phyloP scores from a whole-genome alignment of 1,140 invertebrate genomes.

The Orchesella cincta region DNA sequence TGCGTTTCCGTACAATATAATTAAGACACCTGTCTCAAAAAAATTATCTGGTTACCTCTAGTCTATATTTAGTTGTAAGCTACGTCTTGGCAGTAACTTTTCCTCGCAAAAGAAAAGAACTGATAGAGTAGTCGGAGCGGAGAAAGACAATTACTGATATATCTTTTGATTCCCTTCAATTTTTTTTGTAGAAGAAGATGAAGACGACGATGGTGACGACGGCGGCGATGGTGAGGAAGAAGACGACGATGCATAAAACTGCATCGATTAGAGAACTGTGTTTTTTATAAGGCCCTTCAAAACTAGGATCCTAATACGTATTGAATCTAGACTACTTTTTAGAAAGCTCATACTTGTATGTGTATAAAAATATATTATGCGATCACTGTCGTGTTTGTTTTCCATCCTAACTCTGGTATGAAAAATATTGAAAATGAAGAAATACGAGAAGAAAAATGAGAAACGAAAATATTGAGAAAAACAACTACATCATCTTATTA shows the following conservation, averaged over 20 bases:
- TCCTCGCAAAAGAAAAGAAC: too few relatives aligned
- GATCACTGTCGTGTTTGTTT: background rate
- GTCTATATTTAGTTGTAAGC: too few relatives aligned
- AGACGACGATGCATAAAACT: slow-evolving; percentile 47
- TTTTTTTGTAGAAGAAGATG: slow-evolving; percentile 47
- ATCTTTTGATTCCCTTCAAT: slow-evolving; percentile 30
- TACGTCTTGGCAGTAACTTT: background rate
- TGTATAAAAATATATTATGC: slow-evolving; percentile 14
- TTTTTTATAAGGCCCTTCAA: slow-evolving; percentile 20
- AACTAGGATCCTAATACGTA: slow-evolving; percentile 17
- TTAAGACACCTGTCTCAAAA: too few relatives aligned
- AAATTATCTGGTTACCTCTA: too few relatives aligned
- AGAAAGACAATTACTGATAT: slow-evolving; percentile 6
- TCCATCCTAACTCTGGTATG: background rate
- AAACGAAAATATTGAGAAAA: background rate
- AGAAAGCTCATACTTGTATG: slow-evolving; percentile 4
- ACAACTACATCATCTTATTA: background rate
- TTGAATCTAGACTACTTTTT: slow-evolving; percentile 21
- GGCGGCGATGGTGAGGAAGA: slow-evolving; percentile 48
- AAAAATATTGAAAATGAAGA: background rate
- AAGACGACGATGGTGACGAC: slow-evolving; percentile 43
- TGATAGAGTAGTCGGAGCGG: background rate
- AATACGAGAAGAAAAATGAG: background rate
- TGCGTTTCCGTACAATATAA: too few relatives aligned
- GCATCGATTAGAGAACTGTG: slow-evolving; percentile 10